phyloP scores from a whole-genome alignment of 1,140 invertebrate genomes.

The Drosophila dunni region DNA sequence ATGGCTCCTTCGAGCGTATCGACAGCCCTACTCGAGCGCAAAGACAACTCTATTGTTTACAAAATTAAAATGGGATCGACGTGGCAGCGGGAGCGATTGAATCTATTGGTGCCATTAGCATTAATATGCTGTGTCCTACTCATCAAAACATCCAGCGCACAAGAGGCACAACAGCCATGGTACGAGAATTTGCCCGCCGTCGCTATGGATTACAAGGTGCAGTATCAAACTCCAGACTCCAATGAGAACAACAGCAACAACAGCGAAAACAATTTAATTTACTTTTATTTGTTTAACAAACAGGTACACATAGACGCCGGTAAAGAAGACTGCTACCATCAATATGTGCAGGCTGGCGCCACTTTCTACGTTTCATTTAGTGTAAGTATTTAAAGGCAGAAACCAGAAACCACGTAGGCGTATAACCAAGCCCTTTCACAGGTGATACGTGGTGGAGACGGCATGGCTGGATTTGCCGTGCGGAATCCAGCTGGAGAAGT shows the following conservation, averaged over 20 bases:
- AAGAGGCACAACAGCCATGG: slow-evolving; percentile 86
- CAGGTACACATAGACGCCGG: slow-evolving; percentile 94
- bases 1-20: background rate
- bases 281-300: slow-evolving; percentile 8
- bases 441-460: slow-evolving; percentile 95
- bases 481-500: slow-evolving; percentile 93
- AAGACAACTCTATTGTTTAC: slow-evolving; percentile 59
- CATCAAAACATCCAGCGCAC: slow-evolving; percentile 45
- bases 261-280: background rate
- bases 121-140: slow-evolving; percentile 56
- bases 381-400: slow-evolving; percentile 86
- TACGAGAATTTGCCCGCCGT: slow-evolving; percentile 94
- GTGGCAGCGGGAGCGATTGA: slow-evolving; percentile 71
- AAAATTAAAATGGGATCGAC: slow-evolving; percentile 77
- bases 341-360: slow-evolving; percentile 95
- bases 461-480: slow-evolving; percentile 96
- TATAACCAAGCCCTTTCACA: slow-evolving; percentile 68
- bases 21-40: slow-evolving; percentile 3
- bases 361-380: slow-evolving; percentile 97
- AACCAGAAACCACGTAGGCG: background rate
- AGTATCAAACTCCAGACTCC: background rate
- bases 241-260: slow-evolving; percentile 33
- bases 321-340: slow-evolving; percentile 97
- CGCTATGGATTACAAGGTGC: slow-evolving; percentile 95
- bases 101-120: slow-evolving; percentile 51